Base-by-base conservation (phyloP, 2,888 invertebrate species). In the Melieria picta region DNA sequence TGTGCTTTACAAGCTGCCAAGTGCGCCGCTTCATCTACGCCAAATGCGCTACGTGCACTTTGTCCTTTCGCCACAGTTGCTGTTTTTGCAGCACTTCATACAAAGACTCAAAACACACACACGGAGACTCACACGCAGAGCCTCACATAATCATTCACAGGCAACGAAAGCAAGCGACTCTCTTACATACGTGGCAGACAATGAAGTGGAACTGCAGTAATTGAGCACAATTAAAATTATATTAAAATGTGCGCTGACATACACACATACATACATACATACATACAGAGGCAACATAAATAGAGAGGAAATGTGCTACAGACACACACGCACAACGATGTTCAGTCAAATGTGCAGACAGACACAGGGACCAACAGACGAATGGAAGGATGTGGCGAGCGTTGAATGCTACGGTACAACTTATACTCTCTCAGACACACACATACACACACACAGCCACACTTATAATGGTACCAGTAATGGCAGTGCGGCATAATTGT, bases 181-280 rank as follows among this genome's bases (percentile, higher is more conserved):
- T 30, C 30, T 30, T 30, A 2, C 30, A 30, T 30, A 30, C 30
- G 30, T 30, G 30, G 13, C 50, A 66, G 60, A 66, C 55, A 66
- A 71, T 71, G 50, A 47, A 71, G 66, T 66, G 71, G 47, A 71
- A 65, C 62, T 69, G 56, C 48, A 66, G 42, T 61, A 71, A 71
- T 71, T 71, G 61, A 61, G 61, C 66, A 71, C 65, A 71, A 71
- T 71, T 71, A 71, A 71, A 71, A 71, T 61, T 66, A 66, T 70
- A 70, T 70, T 70, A 65, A 70, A 70, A 70, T 64, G 69, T 69
- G 50, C 62, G 58, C 62, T 47, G 13, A 62, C 7, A 58, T 30
- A 16, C 60, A 48, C 45, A 42, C 9, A 5, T 1, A 45, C 7
- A 60, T 13, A 50, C 4, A 4, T 7, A 47, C 7, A 30, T 30